Evolutionary conservation across 2,888 invertebrate genomes (phyloP), one percentile per base, ranked within the genome.

Genomic region (Epicampocera succincta): DNA sequence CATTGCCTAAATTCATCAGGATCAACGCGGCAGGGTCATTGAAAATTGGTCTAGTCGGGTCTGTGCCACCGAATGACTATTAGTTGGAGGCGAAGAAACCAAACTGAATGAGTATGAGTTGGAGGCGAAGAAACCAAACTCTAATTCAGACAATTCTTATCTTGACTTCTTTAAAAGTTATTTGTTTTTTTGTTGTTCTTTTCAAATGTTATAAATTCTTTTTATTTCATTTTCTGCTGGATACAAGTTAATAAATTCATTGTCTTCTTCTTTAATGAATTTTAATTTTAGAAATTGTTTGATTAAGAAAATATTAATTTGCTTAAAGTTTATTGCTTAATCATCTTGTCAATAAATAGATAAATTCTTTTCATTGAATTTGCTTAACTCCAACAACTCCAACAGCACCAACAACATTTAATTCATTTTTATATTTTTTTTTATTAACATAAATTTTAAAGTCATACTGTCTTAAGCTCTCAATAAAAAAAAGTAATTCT

Each of bases 291-390:
- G 40, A 42, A 66, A 11, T 17, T 52, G 25, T 25, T 52, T 66
- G 11, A 11, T 21, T 15, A 25, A 15, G 12, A 29, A 44, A 46
- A 42, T 29, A 29, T n/a, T 44, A 29, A 11, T 17, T 29, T 25
- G 33, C 33, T 33, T 19, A 52, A 17, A 38, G 25, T 61, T 52
- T 42, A 66, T 52, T 75, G 80, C 52, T 63, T 63, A 75, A 65
- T 71, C 75, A 80, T 44, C 44, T 71, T 71, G 75, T 75, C 71
- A 72, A 46, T 76, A 76, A 75, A 75, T 80, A 68, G 72, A 72
- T 75, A 65, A 61, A 79, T 69, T 38, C 63, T 63, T 13, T 52
- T 74, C n/a, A 54, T 60, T 29, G 15, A 65, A 71, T 69, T 52
- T 52, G 5, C 40, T 44, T 21, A n/a, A 15, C n/a, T n/a, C n/a